Evolutionary conservation across 2,113 vertebrate genomes (phyloP), one percentile per base, ranked within the genome.

Genomic region (Alaudala cheleensis): DNA sequence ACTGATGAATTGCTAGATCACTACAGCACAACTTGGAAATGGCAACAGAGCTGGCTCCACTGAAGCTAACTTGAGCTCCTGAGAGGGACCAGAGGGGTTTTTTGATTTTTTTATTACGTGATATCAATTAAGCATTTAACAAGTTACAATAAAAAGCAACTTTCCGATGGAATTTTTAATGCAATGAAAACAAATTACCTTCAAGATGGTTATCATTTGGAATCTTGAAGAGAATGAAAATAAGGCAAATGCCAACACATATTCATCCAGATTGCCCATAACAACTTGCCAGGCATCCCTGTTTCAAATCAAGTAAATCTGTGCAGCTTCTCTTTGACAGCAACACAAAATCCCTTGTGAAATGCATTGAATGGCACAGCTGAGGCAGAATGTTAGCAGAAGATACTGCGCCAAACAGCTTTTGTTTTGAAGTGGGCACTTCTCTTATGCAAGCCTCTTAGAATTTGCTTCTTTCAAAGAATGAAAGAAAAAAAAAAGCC

Each of bases 91-190:
- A 91, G 95, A 96, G 91, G 76, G 88, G 71, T 3, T 78, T 78
- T 93, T 94, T 69, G 69, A 88, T 93, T 90, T 85, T 92, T 76
- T 88, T 94, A 92, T 93, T 95, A 93, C 8, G 91, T 71, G 16
- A 92, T 94, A 96, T 83, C 96, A 97, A 96, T 97, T 97, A 97
- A 86, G 44, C n/a, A 21, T 71, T 96, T 97, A 94, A 95, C 94
- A 95, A 93, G 78, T 96, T 95, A 94, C 95, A 96, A 78, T 92
- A 80, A 77, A 97, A 97, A 96, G 58, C 70, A 93, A 94, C 74
- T 96, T 97, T 97, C 91, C 94, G 73, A 79, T 77, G 86, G 92
- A 97, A 90, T 92, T 91, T 94, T 94, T 93, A 93, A 86, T 88
- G 92, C 71, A 92, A 79, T 90, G 80, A 96, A 95, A 97, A 94